Percentiles rank a stretch among this genome's conserved stretches.
These are phyloP conservation scores for Ornithoptera priamus DNA, from an alignment of 2,888 invertebrate species.

Conservation along the genomic window DNA sequence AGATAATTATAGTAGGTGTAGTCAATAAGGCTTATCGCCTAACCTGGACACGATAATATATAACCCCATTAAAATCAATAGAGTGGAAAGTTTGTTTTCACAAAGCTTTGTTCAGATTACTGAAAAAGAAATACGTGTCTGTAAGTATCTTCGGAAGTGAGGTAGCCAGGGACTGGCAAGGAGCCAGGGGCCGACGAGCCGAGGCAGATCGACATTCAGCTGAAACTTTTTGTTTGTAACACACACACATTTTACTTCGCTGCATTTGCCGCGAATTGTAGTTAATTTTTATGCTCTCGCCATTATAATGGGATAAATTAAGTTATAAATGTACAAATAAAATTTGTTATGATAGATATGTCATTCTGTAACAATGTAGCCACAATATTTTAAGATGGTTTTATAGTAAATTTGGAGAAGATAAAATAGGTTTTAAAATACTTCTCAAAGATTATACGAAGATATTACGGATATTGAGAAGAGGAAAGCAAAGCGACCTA, in stretches of 20 bases:
- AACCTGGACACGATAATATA: conserved; percentile 5
- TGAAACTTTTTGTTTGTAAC: conserved; percentile 37
- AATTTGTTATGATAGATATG: background rate
- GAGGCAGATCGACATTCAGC: conserved; percentile 32
- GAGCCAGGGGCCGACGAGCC: conserved; percentile 48
- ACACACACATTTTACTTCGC: conserved; percentile 23
- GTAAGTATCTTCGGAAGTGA: conserved; percentile 47
- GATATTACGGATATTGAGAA: no score
- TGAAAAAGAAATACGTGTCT: conserved; percentile 46
- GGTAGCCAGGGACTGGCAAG: conserved; percentile 31
- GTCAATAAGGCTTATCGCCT: conserved; percentile 6
- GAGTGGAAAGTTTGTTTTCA: conserved; percentile 39
- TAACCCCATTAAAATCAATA: conserved; percentile 25
- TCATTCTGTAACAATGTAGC: background rate
- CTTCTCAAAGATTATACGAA: no score
- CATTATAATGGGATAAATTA: conserved; percentile 16
- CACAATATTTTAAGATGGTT: background rate
- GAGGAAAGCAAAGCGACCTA: no score
- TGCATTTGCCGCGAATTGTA: conserved; percentile 21
- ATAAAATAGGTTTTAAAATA: no score
- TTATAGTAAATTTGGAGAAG: background rate
- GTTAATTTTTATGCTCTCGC: conserved; percentile 33
- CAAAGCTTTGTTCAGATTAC: conserved; percentile 38
- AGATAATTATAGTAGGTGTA: conserved; percentile 1
- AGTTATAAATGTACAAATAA: conserved; percentile 14